Percentiles rank a stretch among this genome's conserved stretches.
Evolutionary conservation across 37 sponge, comb jelly and placozoan species (phyloP).

Genomic region (Geodia barretti): DNA sequence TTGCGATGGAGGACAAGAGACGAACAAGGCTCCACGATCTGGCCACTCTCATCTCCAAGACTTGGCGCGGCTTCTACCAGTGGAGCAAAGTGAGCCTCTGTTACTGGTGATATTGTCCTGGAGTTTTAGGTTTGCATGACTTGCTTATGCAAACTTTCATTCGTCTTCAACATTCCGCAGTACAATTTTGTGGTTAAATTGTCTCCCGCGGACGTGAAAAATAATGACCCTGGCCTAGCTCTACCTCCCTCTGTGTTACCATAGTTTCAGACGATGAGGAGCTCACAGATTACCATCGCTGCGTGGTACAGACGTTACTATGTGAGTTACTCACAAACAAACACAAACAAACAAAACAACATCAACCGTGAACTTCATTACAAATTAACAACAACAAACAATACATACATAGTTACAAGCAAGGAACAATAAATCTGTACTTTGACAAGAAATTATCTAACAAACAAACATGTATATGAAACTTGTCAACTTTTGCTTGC

Average conservation of each 20-base stretch:
- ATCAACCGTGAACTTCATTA: too few species aligned
- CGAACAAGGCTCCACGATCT: constrained; percentile 55
- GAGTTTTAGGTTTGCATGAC: too few species aligned
- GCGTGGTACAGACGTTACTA: constrained; percentile 26
- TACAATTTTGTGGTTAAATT: too few species aligned
- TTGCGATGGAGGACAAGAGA: constrained; percentile 78
- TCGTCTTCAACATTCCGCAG: too few species aligned
- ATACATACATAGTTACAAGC: not conserved
- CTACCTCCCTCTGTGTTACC: not conserved
- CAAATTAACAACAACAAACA: not conserved
- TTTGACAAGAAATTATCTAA: too few species aligned
- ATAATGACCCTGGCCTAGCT: too few species aligned
- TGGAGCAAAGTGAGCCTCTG: constrained; percentile 67
- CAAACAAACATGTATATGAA: constrained; percentile 1
- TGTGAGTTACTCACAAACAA: constrained; percentile 32
- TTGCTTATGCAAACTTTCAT: too few species aligned
- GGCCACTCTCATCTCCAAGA: constrained; percentile 71
- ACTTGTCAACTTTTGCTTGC: not conserved
- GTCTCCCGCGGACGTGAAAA: too few species aligned
- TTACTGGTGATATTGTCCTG: too few species aligned
- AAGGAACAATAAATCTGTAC: too few species aligned
- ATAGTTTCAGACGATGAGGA: constrained; percentile 52
- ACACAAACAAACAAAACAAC: too few species aligned
- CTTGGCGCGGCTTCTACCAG: constrained; percentile 62
- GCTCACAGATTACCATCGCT: constrained; percentile 54